phyloP scores from a whole-genome alignment of 2,888 invertebrate genomes.

The Anarsia innoxiella region DNA sequence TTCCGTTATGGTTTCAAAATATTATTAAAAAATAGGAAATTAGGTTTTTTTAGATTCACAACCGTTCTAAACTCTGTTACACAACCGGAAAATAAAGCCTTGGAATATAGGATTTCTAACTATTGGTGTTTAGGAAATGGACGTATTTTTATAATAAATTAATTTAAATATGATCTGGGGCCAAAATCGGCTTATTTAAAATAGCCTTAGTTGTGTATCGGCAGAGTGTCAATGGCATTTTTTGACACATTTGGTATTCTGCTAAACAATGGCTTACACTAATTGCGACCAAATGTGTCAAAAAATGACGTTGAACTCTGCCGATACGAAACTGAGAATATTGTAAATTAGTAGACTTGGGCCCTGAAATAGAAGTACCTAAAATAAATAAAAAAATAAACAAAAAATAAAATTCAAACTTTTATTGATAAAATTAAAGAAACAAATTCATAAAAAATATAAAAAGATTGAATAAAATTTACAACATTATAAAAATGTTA shows the following conservation, averaged over 20 bases:
- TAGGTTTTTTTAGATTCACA: conserved; percentile 9
- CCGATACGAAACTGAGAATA: too few relatives aligned
- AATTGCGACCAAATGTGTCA: too few relatives aligned
- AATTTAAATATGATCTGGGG: not conserved
- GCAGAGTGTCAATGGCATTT: too few relatives aligned
- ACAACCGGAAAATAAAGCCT: conserved; percentile 14
- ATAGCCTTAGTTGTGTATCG: too few relatives aligned
- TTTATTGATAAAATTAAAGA: not conserved
- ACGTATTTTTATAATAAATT: not conserved
- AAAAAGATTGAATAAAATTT: too few relatives aligned
- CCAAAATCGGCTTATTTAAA: too few relatives aligned
- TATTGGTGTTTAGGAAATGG: not conserved
- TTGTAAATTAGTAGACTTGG: too few relatives aligned
- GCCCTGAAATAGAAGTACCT: conserved; percentile 10
- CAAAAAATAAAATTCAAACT: conserved; percentile 22
- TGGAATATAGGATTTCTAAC: not conserved
- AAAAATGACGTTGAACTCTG: too few relatives aligned
- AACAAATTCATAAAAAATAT: not conserved
- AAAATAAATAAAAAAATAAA: conserved; percentile 24
- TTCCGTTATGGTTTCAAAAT: too few relatives aligned
- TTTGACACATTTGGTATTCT: too few relatives aligned
- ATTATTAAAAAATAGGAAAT: not conserved
- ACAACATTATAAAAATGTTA: too few relatives aligned
- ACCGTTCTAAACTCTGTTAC: conserved; percentile 15
- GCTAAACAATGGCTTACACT: too few relatives aligned